Conservation (phyloP, 2,888 invertebrate genomes). For the Lithophane socia region DNA sequence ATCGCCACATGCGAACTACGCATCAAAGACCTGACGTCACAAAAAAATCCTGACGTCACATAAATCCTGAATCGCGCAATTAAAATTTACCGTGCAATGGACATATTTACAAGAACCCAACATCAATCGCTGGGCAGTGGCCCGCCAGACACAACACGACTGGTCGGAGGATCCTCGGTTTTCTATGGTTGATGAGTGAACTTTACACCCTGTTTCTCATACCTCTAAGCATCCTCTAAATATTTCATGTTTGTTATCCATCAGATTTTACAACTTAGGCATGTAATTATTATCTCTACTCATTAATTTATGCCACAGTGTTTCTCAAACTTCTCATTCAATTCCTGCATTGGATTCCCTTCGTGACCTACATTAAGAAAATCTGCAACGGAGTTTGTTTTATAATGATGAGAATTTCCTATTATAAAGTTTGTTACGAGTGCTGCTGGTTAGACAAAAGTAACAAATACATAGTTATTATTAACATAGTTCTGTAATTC, state of each 20-base stretch:
- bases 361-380: constrained; percentile 34
- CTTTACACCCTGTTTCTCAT: no score
- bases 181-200: no score
- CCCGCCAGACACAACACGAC: no score
- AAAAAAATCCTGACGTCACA: no score
- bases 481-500: not conserved
- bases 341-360: constrained; percentile 18
- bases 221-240: not conserved
- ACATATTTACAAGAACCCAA: no score
- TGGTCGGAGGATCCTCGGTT: no score
- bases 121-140: no score
- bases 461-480: constrained; percentile 21
- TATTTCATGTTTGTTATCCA: not conserved
- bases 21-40: no score
- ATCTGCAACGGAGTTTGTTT: constrained; percentile 23
- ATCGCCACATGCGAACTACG: no score
- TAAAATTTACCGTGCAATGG: no score
- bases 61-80: no score
- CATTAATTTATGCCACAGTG: constrained; percentile 15
- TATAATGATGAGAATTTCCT: constrained; percentile 29
- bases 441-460: not conserved
- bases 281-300: not conserved
- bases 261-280: not conserved
- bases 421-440: constrained; percentile 28
- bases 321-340: constrained; percentile 22